Evolutionary conservation across 2,888 invertebrate species (phyloP), one percentile per base, ranked within the genome.

Genomic region (Chirona hameri): DNA sequence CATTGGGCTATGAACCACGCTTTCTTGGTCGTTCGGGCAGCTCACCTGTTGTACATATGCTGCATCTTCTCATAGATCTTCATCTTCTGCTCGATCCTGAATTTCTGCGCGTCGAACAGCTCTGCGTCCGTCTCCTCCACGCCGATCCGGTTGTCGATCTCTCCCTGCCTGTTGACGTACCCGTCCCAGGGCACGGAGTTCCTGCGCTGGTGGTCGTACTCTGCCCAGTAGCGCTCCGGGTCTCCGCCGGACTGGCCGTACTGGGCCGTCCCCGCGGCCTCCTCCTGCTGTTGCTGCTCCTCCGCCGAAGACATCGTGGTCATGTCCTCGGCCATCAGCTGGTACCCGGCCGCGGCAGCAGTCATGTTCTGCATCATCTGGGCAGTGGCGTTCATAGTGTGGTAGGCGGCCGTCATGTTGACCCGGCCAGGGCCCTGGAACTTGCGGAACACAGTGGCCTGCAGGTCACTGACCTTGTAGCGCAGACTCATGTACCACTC

Each of bases 381-480:
- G 5, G 27, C 31, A 2, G 72, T 72, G 72, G 72, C 31, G 72
- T 72, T 72, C 72, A 72, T 72, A 31, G 31, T 14, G 31, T 18
- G 10, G 72, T 72, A 72, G 72, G 72, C 72, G 72, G 72, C 72
- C 31, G 72, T 72, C 72, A 72, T 29, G 72, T 72, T 72, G 31
- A 31, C 31, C 29, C 29, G 29, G 18, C 72, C 72, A 15, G 31
- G 72, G 18, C 31, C 72, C 29, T 14, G 15, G 72, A 72, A 31
- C 31, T 31, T 14, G 18, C 72, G 72, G 72, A 72, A 72, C 14
- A 72, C 27, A 1, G 29, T 31, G 31, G 72, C 72, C 31, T 31
- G 27, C 31, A 72, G 72, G 72, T 72, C 72, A 27, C 31, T 29
- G 18, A 72, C 72, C 5, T 31, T 31, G 72, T 72, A 72, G 18